Evolutionary conservation across 2,888 invertebrate species (phyloP).

Genomic region (Sinodicranocentrus sp.): DNA sequence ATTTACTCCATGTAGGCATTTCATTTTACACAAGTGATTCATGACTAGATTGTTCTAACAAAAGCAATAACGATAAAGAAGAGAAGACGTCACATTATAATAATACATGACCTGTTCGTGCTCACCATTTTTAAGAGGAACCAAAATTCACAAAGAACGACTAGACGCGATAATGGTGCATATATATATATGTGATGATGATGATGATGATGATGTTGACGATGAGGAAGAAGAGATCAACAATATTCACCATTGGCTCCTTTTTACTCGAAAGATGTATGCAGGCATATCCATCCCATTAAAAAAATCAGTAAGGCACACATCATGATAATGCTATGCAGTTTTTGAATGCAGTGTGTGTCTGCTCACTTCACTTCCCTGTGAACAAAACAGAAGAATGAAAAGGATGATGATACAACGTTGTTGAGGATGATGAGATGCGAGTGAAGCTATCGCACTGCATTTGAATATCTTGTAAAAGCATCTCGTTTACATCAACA

Average conservation of each 20-base stretch:
- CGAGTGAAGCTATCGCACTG: slow-evolving; percentile 5
- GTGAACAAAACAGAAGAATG: slow-evolving; percentile 17
- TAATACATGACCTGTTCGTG: slow-evolving; percentile 66
- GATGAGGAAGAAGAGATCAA: neutral
- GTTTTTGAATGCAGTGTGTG: neutral
- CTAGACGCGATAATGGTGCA: too few relatives aligned
- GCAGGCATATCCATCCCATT: neutral
- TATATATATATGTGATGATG: slow-evolving; percentile 17
- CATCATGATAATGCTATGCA: neutral
- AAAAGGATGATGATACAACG: neutral
- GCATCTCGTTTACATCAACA: slow-evolving; percentile 32
- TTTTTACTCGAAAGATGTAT: neutral
- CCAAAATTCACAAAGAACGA: neutral
- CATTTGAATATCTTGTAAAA: slow-evolving; percentile 46
- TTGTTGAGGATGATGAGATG: neutral
- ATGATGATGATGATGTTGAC: neutral
- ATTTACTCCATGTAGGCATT: slow-evolving; percentile 16
- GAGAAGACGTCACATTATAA: slow-evolving; percentile 63
- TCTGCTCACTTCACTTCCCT: slow-evolving; percentile 16
- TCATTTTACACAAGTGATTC: slow-evolving; percentile 58
- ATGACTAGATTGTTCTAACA: slow-evolving; percentile 60
- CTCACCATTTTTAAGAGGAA: slow-evolving; percentile 56
- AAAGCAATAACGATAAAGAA: slow-evolving; percentile 63
- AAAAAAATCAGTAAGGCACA: slow-evolving; percentile 41
- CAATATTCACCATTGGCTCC: neutral